Conservation (phyloP, 1,140 invertebrate species). For the Orius laevigatus region DNA sequence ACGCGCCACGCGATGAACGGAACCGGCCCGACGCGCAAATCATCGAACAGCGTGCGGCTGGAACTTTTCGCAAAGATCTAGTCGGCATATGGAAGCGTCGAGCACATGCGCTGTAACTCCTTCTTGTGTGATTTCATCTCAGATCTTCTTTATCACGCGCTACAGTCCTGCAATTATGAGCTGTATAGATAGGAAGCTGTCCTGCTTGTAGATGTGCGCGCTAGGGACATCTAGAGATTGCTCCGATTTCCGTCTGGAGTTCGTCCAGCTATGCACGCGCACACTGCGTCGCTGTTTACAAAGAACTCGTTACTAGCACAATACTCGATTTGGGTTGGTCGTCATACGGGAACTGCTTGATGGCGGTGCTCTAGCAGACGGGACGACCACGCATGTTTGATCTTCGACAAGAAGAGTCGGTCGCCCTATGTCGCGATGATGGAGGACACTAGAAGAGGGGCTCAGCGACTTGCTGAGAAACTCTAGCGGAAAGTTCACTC, state of each 20-base stretch:
- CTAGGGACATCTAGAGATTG: constrained; percentile 87
- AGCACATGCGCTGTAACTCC: constrained; percentile 68
- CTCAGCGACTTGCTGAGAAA: no score
- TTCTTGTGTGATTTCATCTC: constrained; percentile 1
- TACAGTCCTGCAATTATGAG: constrained; percentile 54
- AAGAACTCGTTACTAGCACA: constrained; percentile 81
- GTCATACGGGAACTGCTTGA: constrained; percentile 57
- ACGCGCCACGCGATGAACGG: constrained; percentile 99
- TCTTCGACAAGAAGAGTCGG: constrained; percentile 83
- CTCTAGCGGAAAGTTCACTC: constrained; percentile 72
- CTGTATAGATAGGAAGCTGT: constrained; percentile 38
- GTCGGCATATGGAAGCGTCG: constrained; percentile 97
- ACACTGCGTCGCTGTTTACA: constrained; percentile 84
- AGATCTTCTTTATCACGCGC: constrained; percentile 35
- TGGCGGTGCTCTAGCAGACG: constrained; percentile 92
- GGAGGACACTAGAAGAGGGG: constrained; percentile 69
- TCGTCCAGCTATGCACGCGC: constrained; percentile 66
- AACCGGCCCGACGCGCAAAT: constrained; percentile 88
- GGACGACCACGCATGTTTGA: constrained; percentile 76
- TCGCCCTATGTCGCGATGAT: constrained; percentile 52
- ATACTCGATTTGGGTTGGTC: constrained; percentile 79
- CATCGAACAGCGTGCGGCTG: constrained; percentile 77
- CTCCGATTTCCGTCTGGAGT: constrained; percentile 85
- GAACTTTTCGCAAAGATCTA: constrained; percentile 86
- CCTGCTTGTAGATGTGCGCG: constrained; percentile 79